Conservation (phyloP, 2,113 vertebrate genomes). For the Lamprologus ornatipinnis region DNA sequence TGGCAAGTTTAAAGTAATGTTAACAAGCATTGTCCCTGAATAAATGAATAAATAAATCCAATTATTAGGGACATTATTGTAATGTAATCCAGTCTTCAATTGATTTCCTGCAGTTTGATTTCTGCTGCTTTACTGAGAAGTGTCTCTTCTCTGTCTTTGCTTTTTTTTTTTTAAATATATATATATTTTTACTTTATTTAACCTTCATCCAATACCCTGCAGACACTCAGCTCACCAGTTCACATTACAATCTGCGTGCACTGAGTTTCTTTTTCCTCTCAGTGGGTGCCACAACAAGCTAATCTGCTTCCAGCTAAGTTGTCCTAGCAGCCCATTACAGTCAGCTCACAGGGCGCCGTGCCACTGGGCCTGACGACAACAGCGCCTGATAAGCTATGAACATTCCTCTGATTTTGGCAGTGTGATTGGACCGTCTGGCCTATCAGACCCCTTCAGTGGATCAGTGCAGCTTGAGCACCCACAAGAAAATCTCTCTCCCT, state of each 20-base stretch:
- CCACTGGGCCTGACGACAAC: slow-evolving; percentile 25
- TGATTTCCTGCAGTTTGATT: neutral
- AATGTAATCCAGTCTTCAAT: neutral
- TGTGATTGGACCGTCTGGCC: slow-evolving; percentile 37
- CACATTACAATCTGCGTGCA: slow-evolving; percentile 21
- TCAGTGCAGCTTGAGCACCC: slow-evolving; percentile 56
- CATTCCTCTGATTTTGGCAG: slow-evolving; percentile 30
- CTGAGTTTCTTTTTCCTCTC: slow-evolving; percentile 17
- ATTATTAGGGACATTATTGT: neutral
- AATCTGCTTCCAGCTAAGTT: slow-evolving; percentile 52
- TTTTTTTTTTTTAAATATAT: rapidly evolving
- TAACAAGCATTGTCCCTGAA: neutral
- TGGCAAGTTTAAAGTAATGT: neutral
- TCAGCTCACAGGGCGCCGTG: slow-evolving; percentile 3
- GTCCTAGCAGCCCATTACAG: slow-evolving; percentile 43
- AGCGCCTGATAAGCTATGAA: slow-evolving; percentile 34
- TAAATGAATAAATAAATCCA: neutral
- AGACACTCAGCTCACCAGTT: slow-evolving; percentile 15
- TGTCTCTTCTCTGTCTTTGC: neutral
- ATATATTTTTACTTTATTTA: neutral
- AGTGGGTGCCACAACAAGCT: slow-evolving; percentile 29
- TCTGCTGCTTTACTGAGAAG: neutral
- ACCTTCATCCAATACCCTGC: slow-evolving; percentile 10
- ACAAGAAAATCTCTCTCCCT: slow-evolving; percentile 24
- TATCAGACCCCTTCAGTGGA: slow-evolving; percentile 44